Conservation (phyloP, 2,113 vertebrate genomes). For the Kryptolebias marmoratus region DNA sequence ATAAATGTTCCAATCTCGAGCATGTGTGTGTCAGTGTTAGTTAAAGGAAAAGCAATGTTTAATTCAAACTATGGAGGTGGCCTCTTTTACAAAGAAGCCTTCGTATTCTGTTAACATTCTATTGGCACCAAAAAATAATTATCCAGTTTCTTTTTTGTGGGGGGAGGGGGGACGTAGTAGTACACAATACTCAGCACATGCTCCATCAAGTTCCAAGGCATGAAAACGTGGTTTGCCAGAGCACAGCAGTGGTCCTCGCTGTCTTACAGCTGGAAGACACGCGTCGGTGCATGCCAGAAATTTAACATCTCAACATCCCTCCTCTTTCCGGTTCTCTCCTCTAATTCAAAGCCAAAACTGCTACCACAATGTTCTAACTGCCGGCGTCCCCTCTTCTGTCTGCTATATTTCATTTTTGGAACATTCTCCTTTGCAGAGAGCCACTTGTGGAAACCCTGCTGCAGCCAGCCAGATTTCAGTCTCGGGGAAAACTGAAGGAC, state of each 20-base stretch:
- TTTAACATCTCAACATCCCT: conserved; percentile 48
- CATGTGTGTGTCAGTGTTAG: background rate
- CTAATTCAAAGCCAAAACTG: conserved; percentile 50
- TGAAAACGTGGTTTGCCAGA: conserved; percentile 22
- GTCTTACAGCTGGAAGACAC: conserved; percentile 26
- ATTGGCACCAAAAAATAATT: background rate
- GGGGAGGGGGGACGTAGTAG: background rate
- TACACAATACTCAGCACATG: conserved; percentile 23
- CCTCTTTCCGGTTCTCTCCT: conserved; percentile 36
- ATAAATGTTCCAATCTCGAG: conserved; percentile 4
- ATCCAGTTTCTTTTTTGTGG: conserved; percentile 1
- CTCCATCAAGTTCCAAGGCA: conserved; percentile 3
- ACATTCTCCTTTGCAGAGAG: conserved; percentile 38
- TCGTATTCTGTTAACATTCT: conserved; percentile 1
- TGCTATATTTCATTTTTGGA: conserved; percentile 43
- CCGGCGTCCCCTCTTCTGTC: conserved; percentile 11
- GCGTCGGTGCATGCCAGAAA: conserved; percentile 33
- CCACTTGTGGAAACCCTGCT: conserved; percentile 19
- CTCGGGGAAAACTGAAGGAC: conserved; percentile 24
- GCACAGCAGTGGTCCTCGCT: conserved; percentile 24
- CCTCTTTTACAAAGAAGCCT: background rate
- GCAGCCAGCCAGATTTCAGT: conserved; percentile 31
- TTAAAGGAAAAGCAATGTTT: background rate
- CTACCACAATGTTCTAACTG: conserved; percentile 35
- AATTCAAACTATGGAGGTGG: background rate